phyloP scores from a whole-genome alignment of 35 echinoderm and acorn worm species.

The Apostichopus japonicus region DNA sequence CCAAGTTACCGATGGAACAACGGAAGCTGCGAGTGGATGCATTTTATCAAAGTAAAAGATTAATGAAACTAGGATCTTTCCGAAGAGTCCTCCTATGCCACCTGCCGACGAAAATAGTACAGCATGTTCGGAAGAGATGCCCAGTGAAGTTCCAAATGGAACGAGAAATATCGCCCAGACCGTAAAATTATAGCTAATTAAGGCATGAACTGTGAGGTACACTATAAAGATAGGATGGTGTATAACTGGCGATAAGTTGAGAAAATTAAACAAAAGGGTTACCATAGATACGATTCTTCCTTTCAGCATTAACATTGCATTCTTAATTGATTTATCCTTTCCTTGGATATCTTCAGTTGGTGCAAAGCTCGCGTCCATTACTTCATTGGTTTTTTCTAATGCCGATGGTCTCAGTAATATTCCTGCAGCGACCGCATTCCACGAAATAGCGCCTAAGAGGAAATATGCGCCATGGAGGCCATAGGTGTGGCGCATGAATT shows the following conservation, averaged over 20 bases:
- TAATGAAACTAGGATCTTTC: neutral
- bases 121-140: neutral
- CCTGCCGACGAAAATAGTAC: neutral
- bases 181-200: neutral
- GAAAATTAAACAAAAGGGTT: neutral
- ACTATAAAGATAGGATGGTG: neutral
- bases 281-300: too few relatives aligned
- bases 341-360: neutral
- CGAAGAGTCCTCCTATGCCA: neutral
- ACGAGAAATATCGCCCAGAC: constrained; percentile 12
- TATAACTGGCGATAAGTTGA: neutral
- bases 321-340: neutral
- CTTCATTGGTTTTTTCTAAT: too few relatives aligned
- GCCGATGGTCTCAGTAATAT: neutral
- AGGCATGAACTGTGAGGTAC: neutral
- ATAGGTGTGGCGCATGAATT: neutral
- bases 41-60: neutral
- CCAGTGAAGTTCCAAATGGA: neutral
- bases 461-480: neutral
- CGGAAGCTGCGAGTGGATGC: neutral
- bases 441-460: neutral
- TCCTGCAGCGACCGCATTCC: neutral
- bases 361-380: neutral
- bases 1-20: neutral
- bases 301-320: too few relatives aligned